Conservation (phyloP, 2,797 vertebrate species). For the Anomalospiza imberbis region DNA sequence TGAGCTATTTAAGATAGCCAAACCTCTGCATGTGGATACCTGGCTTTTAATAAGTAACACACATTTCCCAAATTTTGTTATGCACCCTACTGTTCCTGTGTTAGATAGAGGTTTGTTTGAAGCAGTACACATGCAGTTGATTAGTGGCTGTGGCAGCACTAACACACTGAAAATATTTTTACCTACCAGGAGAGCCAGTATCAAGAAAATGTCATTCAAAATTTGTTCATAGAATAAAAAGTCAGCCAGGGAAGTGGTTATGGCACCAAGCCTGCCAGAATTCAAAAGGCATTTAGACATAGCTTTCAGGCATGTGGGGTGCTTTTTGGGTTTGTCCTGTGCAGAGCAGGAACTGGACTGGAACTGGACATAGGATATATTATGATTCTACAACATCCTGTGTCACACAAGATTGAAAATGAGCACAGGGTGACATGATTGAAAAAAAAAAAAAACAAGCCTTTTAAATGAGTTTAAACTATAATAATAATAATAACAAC, state of each 20-base stretch:
- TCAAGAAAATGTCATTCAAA: background rate
- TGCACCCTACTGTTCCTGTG: background rate
- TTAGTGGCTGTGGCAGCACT: background rate
- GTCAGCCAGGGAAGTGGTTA: background rate
- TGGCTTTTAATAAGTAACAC: background rate
- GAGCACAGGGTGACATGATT: background rate
- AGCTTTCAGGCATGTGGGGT: fast-evolving
- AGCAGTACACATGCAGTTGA: background rate
- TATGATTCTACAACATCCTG: background rate
- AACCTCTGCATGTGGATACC: background rate
- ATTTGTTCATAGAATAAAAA: background rate
- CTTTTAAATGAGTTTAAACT: background rate
- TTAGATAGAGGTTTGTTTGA: background rate
- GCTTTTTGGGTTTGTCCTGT: background rate
- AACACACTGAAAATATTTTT: background rate
- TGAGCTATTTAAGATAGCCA: background rate
- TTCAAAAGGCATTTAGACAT: background rate
- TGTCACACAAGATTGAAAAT: background rate
- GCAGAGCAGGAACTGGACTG: background rate
- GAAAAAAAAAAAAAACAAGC: background rate
- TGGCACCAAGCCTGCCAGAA: background rate
- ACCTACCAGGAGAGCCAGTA: background rate
- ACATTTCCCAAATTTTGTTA: background rate
- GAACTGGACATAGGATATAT: background rate
- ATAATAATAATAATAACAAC: background rate